phyloP scores from a whole-genome alignment of 1,140 invertebrate species.

The Laodelphax striatellus region DNA sequence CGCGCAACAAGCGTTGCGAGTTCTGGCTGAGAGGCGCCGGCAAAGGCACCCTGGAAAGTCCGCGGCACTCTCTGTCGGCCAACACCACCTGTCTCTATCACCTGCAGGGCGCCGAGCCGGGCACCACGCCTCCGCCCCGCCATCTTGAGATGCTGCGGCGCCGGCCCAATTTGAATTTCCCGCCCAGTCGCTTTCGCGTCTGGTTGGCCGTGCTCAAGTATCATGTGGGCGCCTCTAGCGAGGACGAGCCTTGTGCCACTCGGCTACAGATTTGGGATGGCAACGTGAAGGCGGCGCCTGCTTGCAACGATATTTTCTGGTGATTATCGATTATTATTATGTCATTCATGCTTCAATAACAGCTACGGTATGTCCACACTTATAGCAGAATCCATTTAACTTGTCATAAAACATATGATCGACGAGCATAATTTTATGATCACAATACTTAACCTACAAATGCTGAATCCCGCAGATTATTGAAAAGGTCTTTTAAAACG shows the following conservation, averaged over 20 bases:
- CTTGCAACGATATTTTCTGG: conserved; percentile 71
- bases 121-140: conserved; percentile 21
- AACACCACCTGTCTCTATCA: conserved; percentile 81
- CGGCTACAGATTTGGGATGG: conserved; percentile 75
- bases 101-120: conserved; percentile 39
- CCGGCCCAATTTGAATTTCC: conserved; percentile 36
- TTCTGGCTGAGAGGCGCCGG: conserved; percentile 72
- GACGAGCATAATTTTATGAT: too few relatives aligned
- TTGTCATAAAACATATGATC: too few relatives aligned
- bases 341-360: too few relatives aligned
- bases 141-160: conserved; percentile 30
- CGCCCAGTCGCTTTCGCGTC: conserved; percentile 51
- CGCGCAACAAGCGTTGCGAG: conserved; percentile 72
- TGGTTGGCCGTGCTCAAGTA: conserved; percentile 83
- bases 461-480: too few relatives aligned
- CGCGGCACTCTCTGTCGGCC: conserved; percentile 65
- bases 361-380: too few relatives aligned
- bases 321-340: conserved; percentile 32
- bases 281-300: conserved; percentile 56
- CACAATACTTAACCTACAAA: too few relatives aligned
- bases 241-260: conserved; percentile 54
- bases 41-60: conserved; percentile 63
- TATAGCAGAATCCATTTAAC: too few relatives aligned
- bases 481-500: too few relatives aligned
- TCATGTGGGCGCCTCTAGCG: conserved; percentile 49